Conservation (phyloP, 2,888 invertebrate genomes). For the Periphyllus acericola region DNA sequence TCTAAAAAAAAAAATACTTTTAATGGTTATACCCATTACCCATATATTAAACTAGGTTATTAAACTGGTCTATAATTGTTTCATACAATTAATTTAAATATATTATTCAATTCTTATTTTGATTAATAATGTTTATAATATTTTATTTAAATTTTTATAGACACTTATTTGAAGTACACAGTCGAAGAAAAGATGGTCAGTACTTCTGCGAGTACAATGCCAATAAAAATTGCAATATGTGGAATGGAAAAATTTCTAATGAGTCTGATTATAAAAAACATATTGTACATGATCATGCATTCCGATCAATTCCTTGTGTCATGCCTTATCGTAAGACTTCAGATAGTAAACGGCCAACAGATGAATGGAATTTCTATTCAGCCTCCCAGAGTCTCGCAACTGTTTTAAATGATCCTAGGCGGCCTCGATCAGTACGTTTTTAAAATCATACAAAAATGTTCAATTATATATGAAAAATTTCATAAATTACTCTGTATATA, state of each 20-base stretch:
- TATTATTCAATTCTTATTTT: background rate
- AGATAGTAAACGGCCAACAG: conserved; percentile 67
- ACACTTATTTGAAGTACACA: conserved; percentile 83
- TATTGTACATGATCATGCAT: conserved; percentile 76
- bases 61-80: background rate
- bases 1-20: too few species aligned
- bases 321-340: conserved; percentile 63
- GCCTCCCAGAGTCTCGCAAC: conserved; percentile 95
- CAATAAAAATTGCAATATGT: conserved; percentile 85
- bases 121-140: background rate
- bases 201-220: conserved; percentile 88
- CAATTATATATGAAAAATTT: background rate
- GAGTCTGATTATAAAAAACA: conserved; percentile 90
- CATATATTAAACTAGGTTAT: too few species aligned
- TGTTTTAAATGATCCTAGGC: conserved; percentile 92
- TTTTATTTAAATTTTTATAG: conserved; percentile 68
- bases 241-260: conserved; percentile 89
- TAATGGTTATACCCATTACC: too few species aligned
- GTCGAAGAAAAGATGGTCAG: conserved; percentile 85
- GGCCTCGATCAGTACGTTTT: conserved; percentile 80
- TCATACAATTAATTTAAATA: background rate
- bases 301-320: conserved; percentile 8
- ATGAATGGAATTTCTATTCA: conserved; percentile 85
- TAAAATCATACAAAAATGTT: background rate
- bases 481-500: background rate